Evolutionary conservation across 2,797 vertebrate genomes (phyloP).

Genomic region (Myoxocephalus aenaeus): DNA sequence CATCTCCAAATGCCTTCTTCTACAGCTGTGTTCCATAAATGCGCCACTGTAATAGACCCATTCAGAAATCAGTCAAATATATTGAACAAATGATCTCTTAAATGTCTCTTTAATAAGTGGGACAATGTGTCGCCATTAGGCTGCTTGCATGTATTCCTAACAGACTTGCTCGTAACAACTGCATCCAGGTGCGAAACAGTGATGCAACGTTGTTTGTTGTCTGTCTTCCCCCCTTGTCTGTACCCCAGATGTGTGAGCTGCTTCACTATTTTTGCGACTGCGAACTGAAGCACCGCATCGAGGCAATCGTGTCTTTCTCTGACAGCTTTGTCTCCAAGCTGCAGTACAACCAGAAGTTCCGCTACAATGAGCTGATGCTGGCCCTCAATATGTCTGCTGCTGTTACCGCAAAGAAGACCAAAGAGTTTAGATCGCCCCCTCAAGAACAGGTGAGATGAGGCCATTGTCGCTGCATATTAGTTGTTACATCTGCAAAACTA

Average conservation of each 20-base stretch:
- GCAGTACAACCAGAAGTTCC: conserved; percentile 97
- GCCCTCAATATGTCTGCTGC: conserved; percentile 99
- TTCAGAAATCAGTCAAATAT: conserved; percentile 64
- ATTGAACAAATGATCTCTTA: conserved; percentile 43
- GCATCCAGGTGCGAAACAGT: not conserved
- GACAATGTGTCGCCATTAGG: conserved; percentile 25
- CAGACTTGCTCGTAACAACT: conserved; percentile 7
- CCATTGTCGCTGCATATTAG: not conserved
- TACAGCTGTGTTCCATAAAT: conserved; percentile 32
- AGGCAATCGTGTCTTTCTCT: conserved; percentile 97
- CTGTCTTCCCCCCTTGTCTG: conserved; percentile 36
- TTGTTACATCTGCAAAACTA: not conserved
- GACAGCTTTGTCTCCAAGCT: conserved; percentile 96
- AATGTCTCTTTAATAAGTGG: conserved; percentile 48
- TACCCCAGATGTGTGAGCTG: conserved; percentile 94
- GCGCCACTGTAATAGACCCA: conserved; percentile 48
- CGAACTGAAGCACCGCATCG: conserved; percentile 96
- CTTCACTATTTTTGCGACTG: conserved; percentile 99
- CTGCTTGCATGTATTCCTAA: conserved; percentile 26
- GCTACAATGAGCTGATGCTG: conserved; percentile 98
- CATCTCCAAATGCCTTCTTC: conserved; percentile 10
- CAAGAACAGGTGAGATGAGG: conserved; percentile 92
- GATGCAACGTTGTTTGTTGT: conserved; percentile 10
- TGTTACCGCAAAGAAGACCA: conserved; percentile 96
- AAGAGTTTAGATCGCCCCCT: conserved; percentile 98